Evolutionary conservation across 1,140 invertebrate genomes (phyloP).

Genomic region (Neodiprion lecontei): DNA sequence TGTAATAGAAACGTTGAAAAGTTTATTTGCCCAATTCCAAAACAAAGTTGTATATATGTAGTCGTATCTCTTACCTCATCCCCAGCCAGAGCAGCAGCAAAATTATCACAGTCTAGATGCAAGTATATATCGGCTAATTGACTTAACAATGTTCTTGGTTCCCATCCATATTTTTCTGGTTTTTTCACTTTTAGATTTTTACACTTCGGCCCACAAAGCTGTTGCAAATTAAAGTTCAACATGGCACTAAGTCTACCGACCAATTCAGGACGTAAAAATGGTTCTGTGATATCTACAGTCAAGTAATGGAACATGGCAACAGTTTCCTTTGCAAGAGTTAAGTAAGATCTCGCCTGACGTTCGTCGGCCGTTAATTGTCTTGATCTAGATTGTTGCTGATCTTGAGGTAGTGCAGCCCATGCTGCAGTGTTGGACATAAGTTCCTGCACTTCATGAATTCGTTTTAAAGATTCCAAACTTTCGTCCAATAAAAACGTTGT

Average conservation of each 20-base stretch:
- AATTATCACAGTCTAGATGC: slow-evolving; percentile 91
- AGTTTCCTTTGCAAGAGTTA: slow-evolving; percentile 93
- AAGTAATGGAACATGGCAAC: slow-evolving; percentile 99
- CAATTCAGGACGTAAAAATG: slow-evolving; percentile 91
- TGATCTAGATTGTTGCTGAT: slow-evolving; percentile 79
- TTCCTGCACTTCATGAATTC: slow-evolving; percentile 95
- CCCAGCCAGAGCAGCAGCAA: slow-evolving; percentile 86
- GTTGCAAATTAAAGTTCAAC: slow-evolving; percentile 97
- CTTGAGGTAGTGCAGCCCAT: slow-evolving; percentile 72
- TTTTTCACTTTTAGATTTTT: slow-evolving; percentile 97
- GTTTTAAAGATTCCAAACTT: slow-evolving; percentile 91
- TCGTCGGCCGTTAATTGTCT: slow-evolving; percentile 89
- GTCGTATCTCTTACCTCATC: slow-evolving; percentile 74
- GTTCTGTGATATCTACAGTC: slow-evolving; percentile 92
- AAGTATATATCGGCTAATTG: slow-evolving; percentile 97
- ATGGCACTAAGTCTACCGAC: slow-evolving; percentile 94
- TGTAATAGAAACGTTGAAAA: background rate
- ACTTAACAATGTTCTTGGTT: slow-evolving; percentile 87
- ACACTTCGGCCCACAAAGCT: slow-evolving; percentile 97
- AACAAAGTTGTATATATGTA: slow-evolving; percentile 8
- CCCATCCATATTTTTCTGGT: slow-evolving; percentile 96
- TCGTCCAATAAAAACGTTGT: slow-evolving; percentile 97
- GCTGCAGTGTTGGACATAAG: slow-evolving; percentile 74
- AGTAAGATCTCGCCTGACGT: slow-evolving; percentile 92
- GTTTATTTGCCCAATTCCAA: background rate